Conservation (phyloP, 2,113 vertebrate species). For the Muscicapa adusta region DNA sequence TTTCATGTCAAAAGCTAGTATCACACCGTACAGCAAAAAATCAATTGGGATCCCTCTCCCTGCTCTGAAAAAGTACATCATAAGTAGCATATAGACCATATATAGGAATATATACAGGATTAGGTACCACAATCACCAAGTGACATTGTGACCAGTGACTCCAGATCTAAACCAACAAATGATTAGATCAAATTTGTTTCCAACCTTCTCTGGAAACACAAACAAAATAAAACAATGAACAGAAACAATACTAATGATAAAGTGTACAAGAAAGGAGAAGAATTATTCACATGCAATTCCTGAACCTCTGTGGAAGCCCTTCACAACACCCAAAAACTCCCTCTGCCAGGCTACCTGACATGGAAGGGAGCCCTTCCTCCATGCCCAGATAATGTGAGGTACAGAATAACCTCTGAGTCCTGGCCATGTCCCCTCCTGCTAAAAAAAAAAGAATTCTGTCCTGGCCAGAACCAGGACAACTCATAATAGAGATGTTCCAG, state of each 20-base stretch:
- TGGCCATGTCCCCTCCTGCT: neutral
- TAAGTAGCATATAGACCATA: neutral
- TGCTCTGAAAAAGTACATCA: neutral
- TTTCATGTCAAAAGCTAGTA: neutral
- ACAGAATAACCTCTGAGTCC: neutral
- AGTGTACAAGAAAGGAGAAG: neutral
- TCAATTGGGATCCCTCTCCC: neutral
- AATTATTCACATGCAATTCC: fast-evolving
- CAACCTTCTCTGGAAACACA: neutral
- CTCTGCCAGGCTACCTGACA: neutral
- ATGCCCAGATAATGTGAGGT: neutral
- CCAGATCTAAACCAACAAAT: neutral
- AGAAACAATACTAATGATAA: neutral
- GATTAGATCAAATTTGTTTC: neutral
- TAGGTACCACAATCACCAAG: neutral
- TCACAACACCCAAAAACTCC: neutral
- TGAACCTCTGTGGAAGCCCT: neutral
- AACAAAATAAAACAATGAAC: neutral
- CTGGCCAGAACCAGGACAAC: neutral
- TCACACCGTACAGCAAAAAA: neutral
- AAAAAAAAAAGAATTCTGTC: neutral
- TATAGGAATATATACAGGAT: too few species aligned
- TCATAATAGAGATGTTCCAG: neutral
- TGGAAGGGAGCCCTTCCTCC: neutral
- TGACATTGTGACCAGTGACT: neutral